A percentile compares a stretch with the other conserved stretches of the same genome.
Conservation (phyloP, 2,888 invertebrate genomes). For the Spisula solida region DNA sequence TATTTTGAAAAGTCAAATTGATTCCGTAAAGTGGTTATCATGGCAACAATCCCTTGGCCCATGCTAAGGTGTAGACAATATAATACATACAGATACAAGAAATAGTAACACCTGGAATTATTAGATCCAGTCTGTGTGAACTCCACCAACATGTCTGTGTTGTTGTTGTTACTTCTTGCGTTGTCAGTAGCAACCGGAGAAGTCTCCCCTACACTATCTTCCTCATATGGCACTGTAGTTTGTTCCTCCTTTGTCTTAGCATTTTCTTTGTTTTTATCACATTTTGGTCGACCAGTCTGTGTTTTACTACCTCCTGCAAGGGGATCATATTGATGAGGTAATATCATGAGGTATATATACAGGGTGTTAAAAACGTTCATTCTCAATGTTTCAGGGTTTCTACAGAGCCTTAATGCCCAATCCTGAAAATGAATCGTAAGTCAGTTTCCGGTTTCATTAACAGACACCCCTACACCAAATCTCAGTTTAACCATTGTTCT, state of each 20-base stretch:
- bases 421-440: too few relatives aligned
- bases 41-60: too few relatives aligned
- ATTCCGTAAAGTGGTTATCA: too few relatives aligned
- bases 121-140: slow-evolving; percentile 58
- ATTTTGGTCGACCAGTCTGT: slow-evolving; percentile 52
- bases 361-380: too few relatives aligned
- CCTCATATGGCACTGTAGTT: slow-evolving; percentile 25
- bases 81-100: not conserved
- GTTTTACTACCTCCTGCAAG: not conserved
- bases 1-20: too few relatives aligned
- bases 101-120: slow-evolving; percentile 47
- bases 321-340: not conserved
- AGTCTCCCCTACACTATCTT: slow-evolving; percentile 32
- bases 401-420: too few relatives aligned
- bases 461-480: too few relatives aligned
- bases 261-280: slow-evolving; percentile 64
- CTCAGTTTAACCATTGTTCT: too few relatives aligned
- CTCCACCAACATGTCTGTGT: slow-evolving; percentile 60
- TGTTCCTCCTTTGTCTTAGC: slow-evolving; percentile 61
- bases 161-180: slow-evolving; percentile 5
- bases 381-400: too few relatives aligned
- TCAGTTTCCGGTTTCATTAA: too few relatives aligned
- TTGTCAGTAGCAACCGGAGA: slow-evolving; percentile 29
- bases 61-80: not conserved
- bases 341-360: too few relatives aligned